Conservation (phyloP, 2,888 invertebrate genomes). For the Neoitamus cyanurus region DNA sequence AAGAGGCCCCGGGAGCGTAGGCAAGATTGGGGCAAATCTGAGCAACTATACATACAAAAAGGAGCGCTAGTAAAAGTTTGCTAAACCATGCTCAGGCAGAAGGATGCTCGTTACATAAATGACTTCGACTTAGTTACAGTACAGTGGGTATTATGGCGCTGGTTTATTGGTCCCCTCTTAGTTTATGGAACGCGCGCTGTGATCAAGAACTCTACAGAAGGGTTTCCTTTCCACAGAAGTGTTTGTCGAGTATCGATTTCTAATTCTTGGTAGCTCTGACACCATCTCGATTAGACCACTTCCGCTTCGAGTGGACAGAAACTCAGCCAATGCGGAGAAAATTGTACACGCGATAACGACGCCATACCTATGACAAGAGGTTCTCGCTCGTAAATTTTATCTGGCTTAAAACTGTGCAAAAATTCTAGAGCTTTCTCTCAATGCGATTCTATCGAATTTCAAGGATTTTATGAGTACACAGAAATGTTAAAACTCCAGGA, state of each 20-base stretch:
- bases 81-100: neutral
- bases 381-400: neutral
- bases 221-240: neutral
- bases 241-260: constrained; percentile 16
- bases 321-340: neutral
- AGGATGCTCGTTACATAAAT: constrained; percentile 19
- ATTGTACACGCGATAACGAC: neutral
- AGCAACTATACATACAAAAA: neutral
- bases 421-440: neutral
- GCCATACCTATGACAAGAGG: neutral
- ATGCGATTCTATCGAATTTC: neutral
- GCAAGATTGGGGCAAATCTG: neutral
- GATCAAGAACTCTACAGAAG: neutral
- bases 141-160: neutral
- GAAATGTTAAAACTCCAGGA: neutral
- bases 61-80: neutral
- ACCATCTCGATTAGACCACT: constrained; percentile 2
- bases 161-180: neutral
- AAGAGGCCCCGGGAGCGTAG: neutral
- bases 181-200: constrained; percentile 8
- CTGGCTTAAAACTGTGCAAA: neutral
- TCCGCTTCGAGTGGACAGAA: neutral
- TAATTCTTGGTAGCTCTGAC: neutral
- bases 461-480: neutral
- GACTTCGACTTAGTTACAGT: constrained; percentile 11